Conservation (phyloP, 1,140 invertebrate species). For the Bombus sibiricus region DNA sequence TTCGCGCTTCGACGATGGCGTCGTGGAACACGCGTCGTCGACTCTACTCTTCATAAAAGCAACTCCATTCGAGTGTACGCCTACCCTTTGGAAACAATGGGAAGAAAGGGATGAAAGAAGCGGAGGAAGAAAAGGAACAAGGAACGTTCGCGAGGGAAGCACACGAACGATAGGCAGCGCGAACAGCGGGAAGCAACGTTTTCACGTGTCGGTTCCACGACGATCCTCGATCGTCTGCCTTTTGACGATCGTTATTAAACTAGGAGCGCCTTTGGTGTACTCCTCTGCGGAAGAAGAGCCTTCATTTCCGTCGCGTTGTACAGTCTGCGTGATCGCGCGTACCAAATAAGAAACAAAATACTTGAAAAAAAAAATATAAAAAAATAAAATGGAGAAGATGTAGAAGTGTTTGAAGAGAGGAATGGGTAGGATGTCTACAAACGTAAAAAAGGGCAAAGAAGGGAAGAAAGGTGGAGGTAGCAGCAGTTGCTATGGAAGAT, state of each 20-base stretch:
- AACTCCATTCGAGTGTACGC: background rate
- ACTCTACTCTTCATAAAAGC: background rate
- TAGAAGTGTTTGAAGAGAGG: background rate
- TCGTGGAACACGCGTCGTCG: background rate
- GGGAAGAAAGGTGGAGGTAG: too few species aligned
- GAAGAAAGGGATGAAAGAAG: background rate
- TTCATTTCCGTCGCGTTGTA: constrained; percentile 9
- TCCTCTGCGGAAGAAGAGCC: background rate
- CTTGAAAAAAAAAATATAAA: background rate
- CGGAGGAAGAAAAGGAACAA: background rate
- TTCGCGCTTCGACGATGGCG: background rate
- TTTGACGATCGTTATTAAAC: background rate
- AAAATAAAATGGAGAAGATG: background rate
- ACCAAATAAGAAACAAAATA: background rate
- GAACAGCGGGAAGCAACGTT: background rate
- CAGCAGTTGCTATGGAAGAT: background rate
- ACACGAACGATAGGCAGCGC: background rate
- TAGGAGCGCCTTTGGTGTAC: background rate
- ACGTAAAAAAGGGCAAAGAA: background rate
- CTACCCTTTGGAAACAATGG: background rate
- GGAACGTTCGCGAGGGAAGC: background rate
- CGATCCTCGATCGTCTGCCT: background rate
- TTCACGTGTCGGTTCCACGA: background rate
- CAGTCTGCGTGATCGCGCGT: background rate
- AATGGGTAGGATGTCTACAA: background rate